Conservation (phyloP, 2,113 vertebrate genomes). For the Cryptomyrus ogoouensis region DNA sequence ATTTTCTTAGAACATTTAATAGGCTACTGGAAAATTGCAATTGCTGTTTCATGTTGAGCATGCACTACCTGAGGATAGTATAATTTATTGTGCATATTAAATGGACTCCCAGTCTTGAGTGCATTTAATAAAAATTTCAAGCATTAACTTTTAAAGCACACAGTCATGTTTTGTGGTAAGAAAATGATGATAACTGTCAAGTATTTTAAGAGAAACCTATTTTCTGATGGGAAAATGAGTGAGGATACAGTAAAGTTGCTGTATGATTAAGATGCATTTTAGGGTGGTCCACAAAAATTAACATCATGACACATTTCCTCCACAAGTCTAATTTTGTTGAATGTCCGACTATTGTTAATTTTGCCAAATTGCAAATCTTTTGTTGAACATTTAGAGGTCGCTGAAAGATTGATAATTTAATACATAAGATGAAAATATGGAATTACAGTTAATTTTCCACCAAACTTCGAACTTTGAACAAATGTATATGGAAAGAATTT, state of each 20-base stretch:
- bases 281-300: no score
- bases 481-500: no score
- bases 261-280: background rate
- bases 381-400: no score
- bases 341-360: no score
- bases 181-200: background rate
- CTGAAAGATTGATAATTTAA: no score
- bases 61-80: background rate
- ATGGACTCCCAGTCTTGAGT: background rate
- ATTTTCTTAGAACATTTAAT: background rate
- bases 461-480: no score
- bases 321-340: no score
- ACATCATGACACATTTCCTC: no score
- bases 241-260: background rate
- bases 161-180: background rate
- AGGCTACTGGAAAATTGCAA: background rate
- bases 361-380: no score
- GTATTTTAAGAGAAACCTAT: background rate
- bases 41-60: background rate
- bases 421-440: no score
- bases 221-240: background rate
- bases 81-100: background rate
- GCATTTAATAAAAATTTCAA: background rate
- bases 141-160: background rate
- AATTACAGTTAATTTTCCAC: no score